Evolutionary conservation across 1,140 invertebrate genomes (phyloP).

Genomic region (Callitettix versicolor): DNA sequence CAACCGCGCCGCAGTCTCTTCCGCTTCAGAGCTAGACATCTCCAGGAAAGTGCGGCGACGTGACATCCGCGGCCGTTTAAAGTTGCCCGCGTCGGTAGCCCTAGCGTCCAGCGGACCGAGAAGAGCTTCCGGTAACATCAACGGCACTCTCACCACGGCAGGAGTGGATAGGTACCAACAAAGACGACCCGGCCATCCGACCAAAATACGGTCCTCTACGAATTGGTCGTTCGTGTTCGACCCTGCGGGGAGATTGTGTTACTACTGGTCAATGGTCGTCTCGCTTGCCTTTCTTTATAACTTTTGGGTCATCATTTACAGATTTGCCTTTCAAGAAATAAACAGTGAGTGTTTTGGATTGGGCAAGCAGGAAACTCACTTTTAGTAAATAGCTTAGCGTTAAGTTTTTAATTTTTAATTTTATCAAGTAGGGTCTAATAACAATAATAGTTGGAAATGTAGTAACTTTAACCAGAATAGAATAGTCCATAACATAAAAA

Average conservation of each 20-base stretch:
- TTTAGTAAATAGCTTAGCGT: too few species aligned
- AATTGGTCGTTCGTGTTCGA: conserved; percentile 90
- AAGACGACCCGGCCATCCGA: background rate
- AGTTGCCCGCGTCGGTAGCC: conserved; percentile 9
- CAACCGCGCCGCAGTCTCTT: conserved; percentile 44
- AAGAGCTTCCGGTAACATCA: background rate
- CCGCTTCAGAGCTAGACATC: conserved; percentile 62
- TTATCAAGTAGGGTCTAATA: too few species aligned
- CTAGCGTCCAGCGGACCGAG: background rate
- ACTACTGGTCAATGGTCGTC: conserved; percentile 95
- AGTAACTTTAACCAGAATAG: too few species aligned
- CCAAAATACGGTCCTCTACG: conserved; percentile 25
- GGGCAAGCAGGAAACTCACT: too few species aligned
- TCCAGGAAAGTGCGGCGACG: conserved; percentile 31
- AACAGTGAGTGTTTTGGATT: conserved; percentile 61
- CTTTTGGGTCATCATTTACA: conserved; percentile 97
- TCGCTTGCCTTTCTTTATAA: conserved; percentile 97
- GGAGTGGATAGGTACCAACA: conserved; percentile 8
- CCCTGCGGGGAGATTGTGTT: conserved; percentile 80
- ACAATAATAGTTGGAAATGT: too few species aligned
- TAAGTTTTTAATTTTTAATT: too few species aligned
- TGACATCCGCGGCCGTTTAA: conserved; percentile 4
- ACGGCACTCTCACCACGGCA: background rate
- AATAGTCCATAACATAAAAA: too few species aligned
- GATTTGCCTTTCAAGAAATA: conserved; percentile 92